A percentile compares a stretch with the other conserved stretches of the same genome.
Evolutionary conservation across 2,797 vertebrate species (phyloP).

Genomic region (Tauraco hartlaubi): DNA sequence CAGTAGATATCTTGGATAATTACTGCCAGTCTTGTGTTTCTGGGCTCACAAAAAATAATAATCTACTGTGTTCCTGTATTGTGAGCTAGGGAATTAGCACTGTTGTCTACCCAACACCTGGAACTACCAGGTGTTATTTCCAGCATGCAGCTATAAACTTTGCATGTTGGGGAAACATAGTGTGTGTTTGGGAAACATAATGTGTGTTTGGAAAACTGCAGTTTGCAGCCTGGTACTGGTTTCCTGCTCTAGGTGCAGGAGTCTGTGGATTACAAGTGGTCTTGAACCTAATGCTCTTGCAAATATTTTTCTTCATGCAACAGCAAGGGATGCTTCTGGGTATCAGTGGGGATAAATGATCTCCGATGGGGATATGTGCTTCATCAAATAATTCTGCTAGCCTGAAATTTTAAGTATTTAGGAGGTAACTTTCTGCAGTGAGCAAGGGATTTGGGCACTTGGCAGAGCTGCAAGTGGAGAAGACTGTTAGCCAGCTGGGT

Average conservation of each 20-base stretch:
- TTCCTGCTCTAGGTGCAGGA: not conserved
- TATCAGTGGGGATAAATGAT: not conserved
- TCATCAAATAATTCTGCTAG: not conserved
- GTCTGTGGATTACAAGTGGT: not conserved
- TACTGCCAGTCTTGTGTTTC: not conserved
- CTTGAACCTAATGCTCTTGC: not conserved
- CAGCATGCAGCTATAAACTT: not conserved
- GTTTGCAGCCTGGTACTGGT: not conserved
- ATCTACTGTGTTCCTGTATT: not conserved
- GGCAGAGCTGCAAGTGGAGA: not conserved
- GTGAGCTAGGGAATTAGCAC: not conserved
- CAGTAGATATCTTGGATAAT: rapidly evolving
- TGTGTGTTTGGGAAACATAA: no score
- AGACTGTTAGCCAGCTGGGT: not conserved
- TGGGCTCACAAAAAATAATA: rapidly evolving
- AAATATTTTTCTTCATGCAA: no score
- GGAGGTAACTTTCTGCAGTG: not conserved
- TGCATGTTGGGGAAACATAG: no score
- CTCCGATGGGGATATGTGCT: not conserved
- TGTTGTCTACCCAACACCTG: not conserved
- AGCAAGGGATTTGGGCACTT: not conserved
- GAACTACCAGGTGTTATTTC: not conserved
- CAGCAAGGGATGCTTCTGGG: not conserved
- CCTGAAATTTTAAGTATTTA: not conserved
- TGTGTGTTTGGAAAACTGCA: no score